phyloP scores from a whole-genome alignment of 2,113 vertebrate genomes.

The Symphodus melops region DNA sequence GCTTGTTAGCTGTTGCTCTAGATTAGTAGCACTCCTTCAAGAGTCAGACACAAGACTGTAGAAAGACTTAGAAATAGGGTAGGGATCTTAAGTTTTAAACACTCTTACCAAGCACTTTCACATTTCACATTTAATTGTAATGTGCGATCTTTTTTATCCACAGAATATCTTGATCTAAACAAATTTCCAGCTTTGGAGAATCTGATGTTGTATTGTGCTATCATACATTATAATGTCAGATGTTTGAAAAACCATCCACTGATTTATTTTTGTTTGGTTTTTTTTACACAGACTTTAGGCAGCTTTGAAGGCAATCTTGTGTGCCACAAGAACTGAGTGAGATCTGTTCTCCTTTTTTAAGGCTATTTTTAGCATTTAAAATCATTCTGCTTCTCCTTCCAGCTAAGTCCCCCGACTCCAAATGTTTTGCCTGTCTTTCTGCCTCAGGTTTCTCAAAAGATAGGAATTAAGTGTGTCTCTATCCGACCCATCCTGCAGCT shows the following conservation, averaged over 20 bases:
- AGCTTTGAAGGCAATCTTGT: constrained; percentile 15
- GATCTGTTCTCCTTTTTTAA: constrained; percentile 22
- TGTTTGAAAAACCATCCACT: not conserved
- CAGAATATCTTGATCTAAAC: too few species aligned
- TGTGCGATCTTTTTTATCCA: too few species aligned
- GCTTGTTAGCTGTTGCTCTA: too few species aligned
- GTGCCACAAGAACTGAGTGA: constrained; percentile 24
- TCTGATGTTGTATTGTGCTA: too few species aligned
- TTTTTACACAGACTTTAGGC: not conserved
- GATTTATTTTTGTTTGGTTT: not conserved
- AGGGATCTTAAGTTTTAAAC: too few species aligned
- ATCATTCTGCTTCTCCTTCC: constrained; percentile 28
- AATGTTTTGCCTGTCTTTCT: constrained; percentile 32
- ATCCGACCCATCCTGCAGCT: constrained; percentile 16
- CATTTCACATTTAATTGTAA: too few species aligned
- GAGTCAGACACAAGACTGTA: too few species aligned
- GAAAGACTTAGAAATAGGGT: too few species aligned
- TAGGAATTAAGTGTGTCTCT: not conserved
- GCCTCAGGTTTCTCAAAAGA: constrained; percentile 8
- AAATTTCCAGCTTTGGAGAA: too few species aligned
- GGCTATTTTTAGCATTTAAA: constrained; percentile 46
- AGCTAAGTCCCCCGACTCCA: constrained; percentile 11
- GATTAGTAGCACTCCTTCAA: too few species aligned
- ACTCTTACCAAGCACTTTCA: too few species aligned
- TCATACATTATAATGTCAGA: not conserved